These are phyloP conservation scores for Parazoanthus darwini DNA, from an alignment of 92 coral and sea anemone species.

Conservation along the genomic window DNA sequence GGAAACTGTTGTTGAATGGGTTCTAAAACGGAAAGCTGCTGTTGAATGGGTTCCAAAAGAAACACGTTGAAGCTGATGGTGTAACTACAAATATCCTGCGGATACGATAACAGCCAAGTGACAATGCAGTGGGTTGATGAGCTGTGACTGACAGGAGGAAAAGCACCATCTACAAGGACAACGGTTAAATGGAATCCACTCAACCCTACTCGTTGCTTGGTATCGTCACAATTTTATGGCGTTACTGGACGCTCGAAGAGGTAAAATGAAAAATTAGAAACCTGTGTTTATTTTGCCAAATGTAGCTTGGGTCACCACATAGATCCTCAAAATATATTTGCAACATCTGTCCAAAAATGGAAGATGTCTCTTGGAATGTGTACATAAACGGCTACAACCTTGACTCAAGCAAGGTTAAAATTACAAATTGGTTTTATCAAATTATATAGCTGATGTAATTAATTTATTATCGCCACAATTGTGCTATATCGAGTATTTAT, in stretches of 20 bases:
- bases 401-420: background rate
- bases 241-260: background rate
- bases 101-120: too few relatives aligned
- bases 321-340: background rate
- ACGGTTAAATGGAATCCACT: too few relatives aligned
- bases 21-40: background rate
- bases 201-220: background rate
- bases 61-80: background rate
- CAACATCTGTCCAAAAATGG: background rate
- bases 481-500: slow-evolving; percentile 34
- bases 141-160: too few relatives aligned
- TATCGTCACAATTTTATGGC: background rate
- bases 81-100: too few relatives aligned
- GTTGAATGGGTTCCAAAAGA: background rate
- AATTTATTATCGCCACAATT: slow-evolving; percentile 22
- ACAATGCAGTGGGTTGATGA: too few relatives aligned
- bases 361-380: background rate
- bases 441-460: slow-evolving; percentile 21
- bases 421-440: slow-evolving; percentile 39
- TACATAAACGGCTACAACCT: background rate
- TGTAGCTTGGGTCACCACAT: background rate
- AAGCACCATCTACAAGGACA: too few relatives aligned
- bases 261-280: background rate
- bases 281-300: background rate
- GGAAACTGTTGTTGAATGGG: background rate